phyloP scores from a whole-genome alignment of 1,140 invertebrate species.

The Spodoptera frugiperda region DNA sequence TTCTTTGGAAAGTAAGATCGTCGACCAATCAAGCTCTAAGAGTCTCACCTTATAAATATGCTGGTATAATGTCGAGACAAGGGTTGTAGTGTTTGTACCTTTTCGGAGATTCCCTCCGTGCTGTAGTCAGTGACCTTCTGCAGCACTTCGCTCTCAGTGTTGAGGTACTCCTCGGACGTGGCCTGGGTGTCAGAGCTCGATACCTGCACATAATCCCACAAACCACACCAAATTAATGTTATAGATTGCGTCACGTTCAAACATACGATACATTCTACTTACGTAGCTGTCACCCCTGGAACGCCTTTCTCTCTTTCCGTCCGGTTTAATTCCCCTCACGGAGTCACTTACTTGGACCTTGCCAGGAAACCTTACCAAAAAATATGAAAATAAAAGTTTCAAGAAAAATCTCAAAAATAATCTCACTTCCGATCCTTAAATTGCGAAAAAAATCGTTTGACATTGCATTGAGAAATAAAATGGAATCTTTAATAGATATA shows the following conservation, averaged over 20 bases:
- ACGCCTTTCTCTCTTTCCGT: neutral
- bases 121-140: conserved; percentile 75
- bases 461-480: too few species aligned
- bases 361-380: conserved; percentile 64
- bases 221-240: neutral
- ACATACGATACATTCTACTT: neutral
- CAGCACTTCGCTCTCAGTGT: conserved; percentile 71
- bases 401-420: neutral
- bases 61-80: neutral
- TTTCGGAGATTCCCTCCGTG: conserved; percentile 55
- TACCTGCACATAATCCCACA: conserved; percentile 38
- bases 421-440: neutral
- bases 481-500: too few species aligned
- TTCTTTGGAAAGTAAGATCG: too few species aligned
- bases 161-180: conserved; percentile 49
- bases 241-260: too few species aligned
- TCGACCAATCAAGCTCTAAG: too few species aligned
- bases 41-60: too few species aligned
- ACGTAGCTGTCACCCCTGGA: neutral
- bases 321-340: neutral
- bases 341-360: conserved; percentile 61
- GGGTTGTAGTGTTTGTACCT: conserved; percentile 53
- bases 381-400: neutral
- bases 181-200: conserved; percentile 38
- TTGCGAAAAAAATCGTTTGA: too few species aligned